A percentile compares a stretch with the other conserved stretches of the same genome.
These are phyloP conservation scores for Todiramphus chloris DNA, from an alignment of 2,113 vertebrate species.

Conservation along the genomic window DNA sequence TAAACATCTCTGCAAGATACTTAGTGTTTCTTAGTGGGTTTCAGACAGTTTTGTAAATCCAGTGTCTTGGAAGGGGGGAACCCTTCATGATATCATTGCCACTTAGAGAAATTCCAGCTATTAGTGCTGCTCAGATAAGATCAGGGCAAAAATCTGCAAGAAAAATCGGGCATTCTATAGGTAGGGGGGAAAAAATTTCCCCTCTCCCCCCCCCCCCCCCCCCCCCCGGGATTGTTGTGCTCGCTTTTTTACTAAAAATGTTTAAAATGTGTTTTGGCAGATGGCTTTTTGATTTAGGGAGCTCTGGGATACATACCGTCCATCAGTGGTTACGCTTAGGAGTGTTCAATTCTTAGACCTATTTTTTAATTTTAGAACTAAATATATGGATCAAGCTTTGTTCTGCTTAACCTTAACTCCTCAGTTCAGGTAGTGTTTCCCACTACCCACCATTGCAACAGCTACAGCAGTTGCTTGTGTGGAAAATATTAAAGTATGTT, in stretches of 20 bases:
- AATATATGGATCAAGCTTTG: not conserved
- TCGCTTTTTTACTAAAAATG: not conserved
- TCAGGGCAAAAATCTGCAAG: not conserved
- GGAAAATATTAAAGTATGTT: not conserved
- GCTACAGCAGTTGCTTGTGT: not conserved
- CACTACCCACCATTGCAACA: not conserved
- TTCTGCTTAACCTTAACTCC: not conserved
- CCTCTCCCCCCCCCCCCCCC: too few species aligned
- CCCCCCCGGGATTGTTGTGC: not conserved
- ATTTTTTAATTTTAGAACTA: not conserved
- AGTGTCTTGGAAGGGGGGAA: not conserved
- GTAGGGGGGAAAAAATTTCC: not conserved
- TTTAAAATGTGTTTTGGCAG: not conserved
- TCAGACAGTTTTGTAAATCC: not conserved
- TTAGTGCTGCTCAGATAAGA: not conserved
- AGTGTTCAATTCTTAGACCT: not conserved
- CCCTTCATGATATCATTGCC: not conserved
- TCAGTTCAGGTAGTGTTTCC: not conserved
- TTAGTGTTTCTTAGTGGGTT: not conserved
- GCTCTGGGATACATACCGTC: not conserved
- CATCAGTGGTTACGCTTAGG: not conserved
- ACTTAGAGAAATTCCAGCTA: not conserved
- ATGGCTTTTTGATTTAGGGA: not conserved
- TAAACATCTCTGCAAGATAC: slow-evolving; percentile 9
- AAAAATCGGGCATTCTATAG: not conserved